Conservation (phyloP, 2,888 invertebrate species). For the Ectemnius continuus region DNA sequence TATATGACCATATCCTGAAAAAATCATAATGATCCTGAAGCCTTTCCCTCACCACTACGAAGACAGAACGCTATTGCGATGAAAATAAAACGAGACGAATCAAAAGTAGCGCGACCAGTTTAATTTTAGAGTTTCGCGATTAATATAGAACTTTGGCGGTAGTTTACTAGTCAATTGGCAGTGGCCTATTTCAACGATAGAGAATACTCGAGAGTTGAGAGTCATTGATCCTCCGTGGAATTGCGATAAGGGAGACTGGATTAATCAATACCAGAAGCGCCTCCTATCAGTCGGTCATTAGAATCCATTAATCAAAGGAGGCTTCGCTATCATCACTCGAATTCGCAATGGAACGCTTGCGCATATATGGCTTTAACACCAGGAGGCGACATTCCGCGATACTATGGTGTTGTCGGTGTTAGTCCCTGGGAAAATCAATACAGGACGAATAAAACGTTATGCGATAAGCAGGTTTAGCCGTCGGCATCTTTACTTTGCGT, state of each 20-base stretch:
- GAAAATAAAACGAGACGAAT: conserved; percentile 36
- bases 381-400: not conserved
- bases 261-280: too few relatives aligned
- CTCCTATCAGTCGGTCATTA: too few relatives aligned
- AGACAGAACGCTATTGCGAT: conserved; percentile 15
- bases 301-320: too few relatives aligned
- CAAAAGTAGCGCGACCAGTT: conserved; percentile 17
- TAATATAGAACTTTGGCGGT: conserved; percentile 30
- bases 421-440: conserved; percentile 53
- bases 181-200: not conserved
- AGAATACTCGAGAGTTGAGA: not conserved
- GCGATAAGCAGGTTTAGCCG: not conserved
- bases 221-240: not conserved
- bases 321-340: too few relatives aligned
- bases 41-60: not conserved
- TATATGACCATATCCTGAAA: conserved; percentile 96
- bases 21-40: not conserved
- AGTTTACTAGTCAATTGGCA: conserved; percentile 34
- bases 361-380: conserved; percentile 30
- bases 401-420: conserved; percentile 8
- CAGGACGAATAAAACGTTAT: conserved; percentile 40
- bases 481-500: not conserved
- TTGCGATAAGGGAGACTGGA: too few relatives aligned
- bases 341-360: conserved; percentile 3
- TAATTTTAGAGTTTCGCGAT: conserved; percentile 39